Evolutionary conservation across 2,113 vertebrate species (phyloP), one percentile per base, ranked within the genome.

Genomic region (Myodes glareolus): DNA sequence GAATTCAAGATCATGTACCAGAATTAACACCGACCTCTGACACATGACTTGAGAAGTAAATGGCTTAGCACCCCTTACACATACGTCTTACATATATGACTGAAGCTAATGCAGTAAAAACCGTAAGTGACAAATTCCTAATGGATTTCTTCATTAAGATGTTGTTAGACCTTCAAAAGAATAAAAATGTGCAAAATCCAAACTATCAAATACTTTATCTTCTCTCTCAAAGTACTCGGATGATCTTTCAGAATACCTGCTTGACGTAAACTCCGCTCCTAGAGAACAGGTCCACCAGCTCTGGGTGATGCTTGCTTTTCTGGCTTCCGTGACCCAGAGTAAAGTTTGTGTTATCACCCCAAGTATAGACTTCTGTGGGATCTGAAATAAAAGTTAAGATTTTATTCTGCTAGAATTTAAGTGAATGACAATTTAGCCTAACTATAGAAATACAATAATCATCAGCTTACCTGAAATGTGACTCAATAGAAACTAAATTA

Each of bases 321-420:
- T 99, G 99, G 98, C 99, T 99, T 96, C 99, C 99, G 88, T 99
- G 99, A 36, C 99, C 99, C 80, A 99, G 98, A 93, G 99, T 99
- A 97, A 99, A 99, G 98, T 99, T 99, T 90, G 99, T 99, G 95
- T 99, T 99, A 98, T 98, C 99, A 92, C 99, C 99, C 99, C 99
- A 99, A 4, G 99, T 99, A 96, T 99, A 99, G 72, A 99, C 99
- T 98, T 99, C 99, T 0, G 99, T 99, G 85, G 99, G 99, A 98
- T 99, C 99, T 99, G 98, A 97, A 98, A 98, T 23, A 81, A 97
- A 92, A 98, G 93, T 96, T 1, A 50, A 47, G 16, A 72, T 88
- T 87, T 94, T 58, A 92, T 16, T 89, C 1, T 72, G 67, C 65
- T 42, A 72, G 61, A 81, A 90, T 90, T 93, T 94, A 95, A 95